A percentile compares a stretch with the other conserved stretches of the same genome.
phyloP scores from a whole-genome alignment of 1,140 invertebrate species.

The Eueides isabella region DNA sequence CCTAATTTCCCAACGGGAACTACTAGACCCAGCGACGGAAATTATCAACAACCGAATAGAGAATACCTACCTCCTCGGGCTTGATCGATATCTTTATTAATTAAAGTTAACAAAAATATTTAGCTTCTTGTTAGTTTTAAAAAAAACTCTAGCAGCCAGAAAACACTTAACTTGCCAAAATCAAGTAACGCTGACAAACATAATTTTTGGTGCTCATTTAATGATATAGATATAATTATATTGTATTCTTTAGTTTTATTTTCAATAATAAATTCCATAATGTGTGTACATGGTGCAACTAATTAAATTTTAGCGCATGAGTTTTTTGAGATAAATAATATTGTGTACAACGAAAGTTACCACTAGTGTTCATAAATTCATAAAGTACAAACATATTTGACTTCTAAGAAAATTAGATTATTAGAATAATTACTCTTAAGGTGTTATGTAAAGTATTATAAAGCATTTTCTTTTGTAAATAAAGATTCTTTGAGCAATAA shows the following conservation, averaged over 20 bases:
- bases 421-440: conserved; percentile 34
- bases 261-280: neutral
- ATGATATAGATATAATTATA: neutral
- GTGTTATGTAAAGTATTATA: conserved; percentile 33
- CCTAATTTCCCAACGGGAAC: conserved; percentile 64
- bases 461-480: conserved; percentile 56
- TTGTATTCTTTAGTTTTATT: neutral
- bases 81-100: conserved; percentile 40
- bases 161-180: neutral
- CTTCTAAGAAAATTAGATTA: conserved; percentile 63
- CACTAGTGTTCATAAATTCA: conserved; percentile 1
- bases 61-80: conserved; percentile 84
- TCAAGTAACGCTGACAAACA: neutral
- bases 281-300: neutral
- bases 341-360: neutral
- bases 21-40: conserved; percentile 42
- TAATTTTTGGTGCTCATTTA: neutral
- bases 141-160: conserved; percentile 23
- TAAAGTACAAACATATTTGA: neutral
- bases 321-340: neutral
- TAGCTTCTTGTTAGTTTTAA: neutral
- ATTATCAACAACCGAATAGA: conserved; percentile 71
- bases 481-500: conserved; percentile 48
- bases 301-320: neutral
- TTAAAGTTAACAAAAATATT: too few species aligned